Base-by-base conservation (phyloP, 2,113 vertebrate species). In the Scartelaos histophorus region DNA sequence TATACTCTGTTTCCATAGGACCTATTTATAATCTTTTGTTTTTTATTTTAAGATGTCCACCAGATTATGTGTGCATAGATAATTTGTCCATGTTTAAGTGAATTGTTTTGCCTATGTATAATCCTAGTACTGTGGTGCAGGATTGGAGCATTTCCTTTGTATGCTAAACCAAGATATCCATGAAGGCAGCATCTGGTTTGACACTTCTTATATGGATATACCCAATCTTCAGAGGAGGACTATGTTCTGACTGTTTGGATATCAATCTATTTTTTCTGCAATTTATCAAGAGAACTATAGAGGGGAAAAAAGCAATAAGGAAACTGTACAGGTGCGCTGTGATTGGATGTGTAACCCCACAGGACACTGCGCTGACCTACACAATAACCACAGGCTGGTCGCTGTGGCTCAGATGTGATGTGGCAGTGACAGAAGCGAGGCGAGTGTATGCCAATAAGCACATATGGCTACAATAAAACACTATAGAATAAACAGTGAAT, bases 281-380 rank as follows among this genome's bases (percentile, higher is more conserved):
- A 70, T 88, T 89, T 81, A 83, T 85, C 82, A 85, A 7, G 15
- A 85, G 81, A 89, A 87, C 81, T 77, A 70, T 71, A 24, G 68
- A 74, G 82, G 38, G 38, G 38, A 11, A 64, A 70, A 87, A 86
- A 93, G 93, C 93, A 94, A 94, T 93, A 93, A 93, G 79, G 84
- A 81, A 86, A 80, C 71, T 91, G 85, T 86, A 81, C 29, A 68
- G 82, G 75, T 85, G 75, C 83, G 83, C 61, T 85, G 82, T 84
- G 74, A 73, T 69, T 69, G 76, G 75, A 74, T 76, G 75, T 76
- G 73, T 69, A 72, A 60, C 57, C 67, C 68, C 70, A 65, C 9
- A 1, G 85, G 83, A 90, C 78, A 69, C 64, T 87, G 71, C 60
- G 67, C 81, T 57, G 73, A 87, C 66, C 69, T 64, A 81, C 77